Conservation (phyloP, 2,797 vertebrate genomes). For the Cirrhinus molitorella region DNA sequence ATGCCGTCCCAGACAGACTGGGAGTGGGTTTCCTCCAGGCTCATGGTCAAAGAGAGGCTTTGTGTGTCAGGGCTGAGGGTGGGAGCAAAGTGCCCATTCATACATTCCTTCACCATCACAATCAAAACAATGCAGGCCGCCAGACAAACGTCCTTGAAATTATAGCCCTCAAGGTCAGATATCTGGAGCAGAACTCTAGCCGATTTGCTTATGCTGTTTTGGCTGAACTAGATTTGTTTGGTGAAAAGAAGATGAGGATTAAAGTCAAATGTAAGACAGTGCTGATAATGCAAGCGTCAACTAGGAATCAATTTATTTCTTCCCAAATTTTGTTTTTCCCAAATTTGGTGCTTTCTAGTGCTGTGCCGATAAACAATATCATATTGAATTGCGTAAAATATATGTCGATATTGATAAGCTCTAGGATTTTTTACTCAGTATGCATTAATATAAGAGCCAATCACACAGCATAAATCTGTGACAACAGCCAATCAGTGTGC, state of each 20-base stretch:
- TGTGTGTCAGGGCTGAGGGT: slow-evolving; percentile 58
- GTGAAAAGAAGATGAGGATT: not conserved
- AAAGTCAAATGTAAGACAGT: not conserved
- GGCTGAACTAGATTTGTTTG: not conserved
- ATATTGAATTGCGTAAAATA: no score
- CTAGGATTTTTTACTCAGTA: no score
- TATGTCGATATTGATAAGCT: no score
- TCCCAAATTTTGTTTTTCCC: not conserved
- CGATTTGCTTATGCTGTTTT: not conserved
- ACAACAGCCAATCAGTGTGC: no score
- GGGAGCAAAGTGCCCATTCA: slow-evolving; percentile 62
- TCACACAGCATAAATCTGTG: no score
- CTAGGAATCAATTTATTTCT: no score
- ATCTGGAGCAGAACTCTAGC: not conserved
- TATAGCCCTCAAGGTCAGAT: slow-evolving; percentile 30
- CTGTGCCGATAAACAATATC: no score
- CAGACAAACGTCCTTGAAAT: slow-evolving; percentile 41
- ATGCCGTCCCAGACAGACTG: slow-evolving; percentile 38
- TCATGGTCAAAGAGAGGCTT: slow-evolving; percentile 59
- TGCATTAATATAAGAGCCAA: no score
- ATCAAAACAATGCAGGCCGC: slow-evolving; percentile 48
- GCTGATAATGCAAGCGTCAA: no score
- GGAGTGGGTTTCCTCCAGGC: slow-evolving; percentile 54
- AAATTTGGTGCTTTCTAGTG: not conserved
- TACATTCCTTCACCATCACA: slow-evolving; percentile 51